A percentile compares a stretch with the other conserved stretches of the same genome.
Evolutionary conservation across 2,888 invertebrate genomes (phyloP).

Genomic region (Aethes cnicana): DNA sequence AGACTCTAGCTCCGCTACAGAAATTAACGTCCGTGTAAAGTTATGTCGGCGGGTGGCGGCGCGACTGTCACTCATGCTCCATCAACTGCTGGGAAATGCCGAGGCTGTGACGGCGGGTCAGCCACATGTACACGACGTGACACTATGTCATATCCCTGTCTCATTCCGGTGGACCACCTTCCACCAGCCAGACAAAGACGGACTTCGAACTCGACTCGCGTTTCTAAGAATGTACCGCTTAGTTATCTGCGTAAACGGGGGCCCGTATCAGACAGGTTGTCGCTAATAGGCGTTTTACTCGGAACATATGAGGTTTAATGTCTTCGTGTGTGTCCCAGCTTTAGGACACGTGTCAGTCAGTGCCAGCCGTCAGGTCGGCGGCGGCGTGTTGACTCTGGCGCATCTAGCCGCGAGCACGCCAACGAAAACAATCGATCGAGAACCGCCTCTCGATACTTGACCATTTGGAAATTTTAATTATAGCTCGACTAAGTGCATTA

Average conservation of each 20-base stretch:
- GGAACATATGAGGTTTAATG: slow-evolving; percentile 68
- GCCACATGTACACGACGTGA: slow-evolving; percentile 75
- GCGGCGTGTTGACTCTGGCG: slow-evolving; percentile 60
- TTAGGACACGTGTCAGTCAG: slow-evolving; percentile 66
- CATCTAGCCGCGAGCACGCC: slow-evolving; percentile 57
- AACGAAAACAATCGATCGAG: slow-evolving; percentile 68
- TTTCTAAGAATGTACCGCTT: slow-evolving; percentile 63
- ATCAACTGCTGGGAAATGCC: slow-evolving; percentile 79
- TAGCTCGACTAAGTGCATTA: slow-evolving; percentile 68
- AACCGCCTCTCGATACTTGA: slow-evolving; percentile 52
- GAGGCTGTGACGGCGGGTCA: slow-evolving; percentile 77
- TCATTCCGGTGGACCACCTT: slow-evolving; percentile 64
- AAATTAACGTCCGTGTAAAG: slow-evolving; percentile 78
- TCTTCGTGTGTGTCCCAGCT: slow-evolving; percentile 73
- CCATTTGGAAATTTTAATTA: slow-evolving; percentile 62
- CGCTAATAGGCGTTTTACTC: slow-evolving; percentile 78
- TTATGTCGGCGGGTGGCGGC: slow-evolving; percentile 65
- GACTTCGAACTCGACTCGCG: slow-evolving; percentile 57
- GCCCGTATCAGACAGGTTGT: slow-evolving; percentile 76
- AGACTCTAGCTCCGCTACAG: slow-evolving; percentile 64
- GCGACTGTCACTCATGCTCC: slow-evolving; percentile 80
- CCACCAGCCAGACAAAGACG: slow-evolving; percentile 71
- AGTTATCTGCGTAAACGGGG: slow-evolving; percentile 69
- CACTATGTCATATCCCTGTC: slow-evolving; percentile 72
- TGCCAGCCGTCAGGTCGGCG: slow-evolving; percentile 57